phyloP scores from a whole-genome alignment of 1,140 invertebrate species.

The Apis cerana region DNA sequence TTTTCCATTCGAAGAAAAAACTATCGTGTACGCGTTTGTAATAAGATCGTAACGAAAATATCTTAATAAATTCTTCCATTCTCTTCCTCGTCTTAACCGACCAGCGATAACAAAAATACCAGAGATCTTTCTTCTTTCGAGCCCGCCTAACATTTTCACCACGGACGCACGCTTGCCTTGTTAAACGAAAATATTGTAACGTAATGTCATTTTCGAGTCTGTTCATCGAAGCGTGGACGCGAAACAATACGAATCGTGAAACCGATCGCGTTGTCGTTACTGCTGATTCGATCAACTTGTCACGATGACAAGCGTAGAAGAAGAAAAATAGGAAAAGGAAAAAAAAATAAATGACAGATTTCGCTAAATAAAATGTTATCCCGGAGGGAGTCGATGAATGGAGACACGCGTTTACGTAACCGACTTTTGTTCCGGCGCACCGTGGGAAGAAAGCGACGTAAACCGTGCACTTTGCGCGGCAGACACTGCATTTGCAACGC shows the following conservation, averaged over 20 bases:
- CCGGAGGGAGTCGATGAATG: slow-evolving; percentile 32
- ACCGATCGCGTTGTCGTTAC: background rate
- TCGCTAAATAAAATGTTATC: slow-evolving; percentile 31
- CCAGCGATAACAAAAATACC: too few species aligned
- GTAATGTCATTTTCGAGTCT: too few species aligned
- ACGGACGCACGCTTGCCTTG: too few species aligned
- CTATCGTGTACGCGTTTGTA: background rate
- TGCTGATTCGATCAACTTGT: slow-evolving; percentile 14
- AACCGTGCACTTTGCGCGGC: slow-evolving; percentile 31
- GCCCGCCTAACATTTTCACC: too few species aligned
- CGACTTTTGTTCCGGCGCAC: slow-evolving; percentile 39
- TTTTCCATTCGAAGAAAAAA: background rate
- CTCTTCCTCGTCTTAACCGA: too few species aligned
- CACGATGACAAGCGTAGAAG: slow-evolving; percentile 48
- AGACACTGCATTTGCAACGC: slow-evolving; percentile 33
- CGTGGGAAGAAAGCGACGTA: slow-evolving; percentile 44
- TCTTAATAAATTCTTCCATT: too few species aligned
- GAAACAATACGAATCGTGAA: slow-evolving; percentile 1
- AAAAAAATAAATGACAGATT: slow-evolving; percentile 59
- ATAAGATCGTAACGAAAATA: too few species aligned
- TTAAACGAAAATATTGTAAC: too few species aligned
- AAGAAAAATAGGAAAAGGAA: background rate
- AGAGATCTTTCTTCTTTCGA: too few species aligned
- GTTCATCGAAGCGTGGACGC: too few species aligned
- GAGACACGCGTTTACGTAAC: slow-evolving; percentile 41